Evolutionary conservation across 2,888 invertebrate species (phyloP).

Genomic region (Lathronympha strigana): DNA sequence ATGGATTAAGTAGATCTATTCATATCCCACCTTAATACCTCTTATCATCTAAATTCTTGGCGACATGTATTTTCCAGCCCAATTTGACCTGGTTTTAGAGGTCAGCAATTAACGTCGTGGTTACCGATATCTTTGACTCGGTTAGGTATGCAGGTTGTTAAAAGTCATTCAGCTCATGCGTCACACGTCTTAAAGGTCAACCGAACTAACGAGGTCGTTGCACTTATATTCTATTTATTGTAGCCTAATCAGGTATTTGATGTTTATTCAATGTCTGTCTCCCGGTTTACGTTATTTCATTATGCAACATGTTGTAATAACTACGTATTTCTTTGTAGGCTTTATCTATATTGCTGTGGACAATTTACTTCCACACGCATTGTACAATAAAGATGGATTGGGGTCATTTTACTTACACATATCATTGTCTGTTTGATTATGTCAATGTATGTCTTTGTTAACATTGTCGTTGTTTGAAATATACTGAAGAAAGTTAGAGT

Average conservation of each 20-base stretch:
- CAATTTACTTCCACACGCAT: constrained; percentile 2
- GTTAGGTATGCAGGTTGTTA: constrained; percentile 26
- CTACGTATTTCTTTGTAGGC: background rate
- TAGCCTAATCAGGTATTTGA: constrained; percentile 16
- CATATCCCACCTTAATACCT: too few relatives aligned
- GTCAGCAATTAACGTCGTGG: constrained; percentile 9
- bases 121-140: constrained; percentile 13
- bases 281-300: background rate
- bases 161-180: constrained; percentile 30
- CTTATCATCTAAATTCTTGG: background rate
- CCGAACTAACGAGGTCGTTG: constrained; percentile 32
- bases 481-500: constrained; percentile 18
- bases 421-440: constrained; percentile 7
- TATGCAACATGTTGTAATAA: background rate
- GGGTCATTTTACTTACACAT: constrained; percentile 15
- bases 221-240: constrained; percentile 25
- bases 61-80: background rate
- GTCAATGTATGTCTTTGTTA: constrained; percentile 21
- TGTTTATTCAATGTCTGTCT: constrained; percentile 1
- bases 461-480: constrained; percentile 6
- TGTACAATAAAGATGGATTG: constrained; percentile 23
- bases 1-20: too few relatives aligned
- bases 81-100: background rate
- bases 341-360: background rate
- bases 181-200: constrained; percentile 38